Conservation (phyloP, 2,113 vertebrate genomes). For the Laterallus jamaicensis region DNA sequence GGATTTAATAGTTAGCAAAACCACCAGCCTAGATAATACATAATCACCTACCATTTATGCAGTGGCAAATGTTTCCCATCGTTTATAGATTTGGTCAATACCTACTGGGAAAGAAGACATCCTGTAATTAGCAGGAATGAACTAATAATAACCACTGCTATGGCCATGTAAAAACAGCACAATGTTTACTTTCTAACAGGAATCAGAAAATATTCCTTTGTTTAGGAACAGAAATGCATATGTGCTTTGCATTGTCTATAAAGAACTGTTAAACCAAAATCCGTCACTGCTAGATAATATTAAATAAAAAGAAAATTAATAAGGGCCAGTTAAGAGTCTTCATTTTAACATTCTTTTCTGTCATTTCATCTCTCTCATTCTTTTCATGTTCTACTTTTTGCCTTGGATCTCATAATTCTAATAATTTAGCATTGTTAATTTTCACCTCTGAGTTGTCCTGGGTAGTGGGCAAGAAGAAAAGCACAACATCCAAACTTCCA, state of each 20-base stretch:
- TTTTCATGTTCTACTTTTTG: not conserved
- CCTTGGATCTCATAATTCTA: not conserved
- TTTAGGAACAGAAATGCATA: not conserved
- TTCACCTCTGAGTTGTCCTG: not conserved
- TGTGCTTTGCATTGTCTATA: not conserved
- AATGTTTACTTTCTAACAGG: not conserved
- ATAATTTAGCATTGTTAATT: not conserved
- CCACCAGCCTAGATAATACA: not conserved
- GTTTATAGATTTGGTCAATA: not conserved
- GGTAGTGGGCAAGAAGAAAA: not conserved
- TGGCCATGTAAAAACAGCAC: not conserved
- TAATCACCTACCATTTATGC: not conserved
- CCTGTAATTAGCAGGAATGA: not conserved
- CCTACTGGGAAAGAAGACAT: not conserved
- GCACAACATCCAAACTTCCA: not conserved
- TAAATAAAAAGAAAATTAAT: not conserved
- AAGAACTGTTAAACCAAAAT: not conserved
- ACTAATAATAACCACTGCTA: not conserved
- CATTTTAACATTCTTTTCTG: not conserved
- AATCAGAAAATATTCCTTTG: not conserved
- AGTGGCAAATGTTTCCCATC: not conserved
- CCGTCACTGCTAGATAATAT: not conserved
- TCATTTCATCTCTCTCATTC: not conserved
- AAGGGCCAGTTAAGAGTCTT: not conserved
- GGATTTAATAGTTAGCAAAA: constrained; percentile 1